Percentiles rank a stretch among this genome's conserved stretches.
These are phyloP conservation scores for Salvator merianae DNA, from an alignment of 2,113 vertebrate species.

Conservation along the genomic window DNA sequence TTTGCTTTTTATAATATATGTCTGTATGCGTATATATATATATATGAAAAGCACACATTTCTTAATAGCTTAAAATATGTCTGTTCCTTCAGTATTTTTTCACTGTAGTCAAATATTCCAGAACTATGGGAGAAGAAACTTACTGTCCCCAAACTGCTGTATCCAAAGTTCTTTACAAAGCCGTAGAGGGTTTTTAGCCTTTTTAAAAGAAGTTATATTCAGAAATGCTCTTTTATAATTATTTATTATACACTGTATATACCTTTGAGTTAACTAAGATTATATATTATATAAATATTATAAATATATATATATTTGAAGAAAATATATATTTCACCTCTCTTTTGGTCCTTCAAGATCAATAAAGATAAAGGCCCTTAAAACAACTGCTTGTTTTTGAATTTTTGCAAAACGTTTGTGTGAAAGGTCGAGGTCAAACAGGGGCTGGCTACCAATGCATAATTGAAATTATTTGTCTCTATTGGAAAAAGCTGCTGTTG, in stretches of 20 bases:
- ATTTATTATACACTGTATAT: slow-evolving; percentile 99
- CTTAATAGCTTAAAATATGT: slow-evolving; percentile 76
- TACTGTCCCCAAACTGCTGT: slow-evolving; percentile 78
- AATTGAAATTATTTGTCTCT: not conserved
- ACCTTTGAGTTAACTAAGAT: slow-evolving; percentile 99
- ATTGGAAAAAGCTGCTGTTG: not conserved
- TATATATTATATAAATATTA: slow-evolving; percentile 99
- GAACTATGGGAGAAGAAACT: slow-evolving; percentile 43
- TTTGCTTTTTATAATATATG: too few species aligned
- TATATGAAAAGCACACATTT: slow-evolving; percentile 54
- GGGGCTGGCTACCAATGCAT: not conserved
- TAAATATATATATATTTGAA: slow-evolving; percentile 78
- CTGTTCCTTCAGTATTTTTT: slow-evolving; percentile 74
- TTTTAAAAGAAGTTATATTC: slow-evolving; percentile 97
- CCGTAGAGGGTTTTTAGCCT: slow-evolving; percentile 91
- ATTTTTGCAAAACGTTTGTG: slow-evolving; percentile 52
- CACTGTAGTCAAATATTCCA: slow-evolving; percentile 74
- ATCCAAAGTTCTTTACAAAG: slow-evolving; percentile 99
- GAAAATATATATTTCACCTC: slow-evolving; percentile 79
- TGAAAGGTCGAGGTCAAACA: not conserved
- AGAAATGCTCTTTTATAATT: slow-evolving; percentile 99
- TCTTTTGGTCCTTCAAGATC: slow-evolving; percentile 64
- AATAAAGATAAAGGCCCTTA: slow-evolving; percentile 71
- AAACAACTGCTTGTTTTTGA: slow-evolving; percentile 36
- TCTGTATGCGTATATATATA: too few species aligned